phyloP scores from a whole-genome alignment of 2,888 invertebrate genomes.

The Andrena dorsata region DNA sequence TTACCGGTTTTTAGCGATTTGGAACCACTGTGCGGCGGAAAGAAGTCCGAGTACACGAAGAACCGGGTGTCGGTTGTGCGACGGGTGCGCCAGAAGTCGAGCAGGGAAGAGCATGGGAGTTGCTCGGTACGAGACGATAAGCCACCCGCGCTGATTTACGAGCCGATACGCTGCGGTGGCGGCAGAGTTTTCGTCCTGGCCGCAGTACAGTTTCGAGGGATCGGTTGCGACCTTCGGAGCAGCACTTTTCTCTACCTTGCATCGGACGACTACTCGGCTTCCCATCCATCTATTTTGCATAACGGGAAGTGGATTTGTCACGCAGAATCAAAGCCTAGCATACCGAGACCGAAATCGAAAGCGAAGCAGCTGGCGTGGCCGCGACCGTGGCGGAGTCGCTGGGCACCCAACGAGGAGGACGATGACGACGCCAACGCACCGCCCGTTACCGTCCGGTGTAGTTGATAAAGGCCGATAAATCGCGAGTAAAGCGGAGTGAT shows the following conservation, averaged over 20 bases:
- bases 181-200: background rate
- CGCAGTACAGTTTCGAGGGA: background rate
- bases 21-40: conserved; percentile 25
- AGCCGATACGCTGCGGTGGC: conserved; percentile 6
- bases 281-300: background rate
- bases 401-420: conserved; percentile 48
- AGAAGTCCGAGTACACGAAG: conserved; percentile 42
- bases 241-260: too few species aligned
- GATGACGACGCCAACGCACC: conserved; percentile 46
- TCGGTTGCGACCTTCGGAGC: background rate
- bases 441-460: conserved; percentile 77
- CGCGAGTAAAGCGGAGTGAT: conserved; percentile 83
- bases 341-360: conserved; percentile 22
- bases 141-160: conserved; percentile 69
- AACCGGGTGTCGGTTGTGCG: background rate
- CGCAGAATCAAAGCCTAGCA: conserved; percentile 25
- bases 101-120: conserved; percentile 15
- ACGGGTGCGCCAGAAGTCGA: conserved; percentile 19
- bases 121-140: conserved; percentile 58
- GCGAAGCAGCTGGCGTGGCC: background rate
- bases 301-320: conserved; percentile 12
- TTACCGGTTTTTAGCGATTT: too few species aligned
- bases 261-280: too few species aligned
- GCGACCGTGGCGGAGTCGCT: conserved; percentile 20
- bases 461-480: conserved; percentile 84